Evolutionary conservation across 2,797 vertebrate species (phyloP).

Genomic region (Coranthus polyacanthus): DNA sequence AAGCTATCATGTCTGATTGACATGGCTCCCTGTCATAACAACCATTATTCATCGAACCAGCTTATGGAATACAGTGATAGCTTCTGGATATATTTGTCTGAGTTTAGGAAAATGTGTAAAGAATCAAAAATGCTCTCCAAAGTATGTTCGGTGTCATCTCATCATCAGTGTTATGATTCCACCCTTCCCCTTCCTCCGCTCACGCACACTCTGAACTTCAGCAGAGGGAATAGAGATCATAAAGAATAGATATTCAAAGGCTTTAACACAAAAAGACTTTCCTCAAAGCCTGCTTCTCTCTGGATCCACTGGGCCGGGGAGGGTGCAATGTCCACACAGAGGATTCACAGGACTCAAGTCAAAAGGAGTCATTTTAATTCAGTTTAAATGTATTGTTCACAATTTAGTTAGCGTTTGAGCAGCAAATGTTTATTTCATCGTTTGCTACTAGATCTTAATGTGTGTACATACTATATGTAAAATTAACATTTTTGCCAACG

Average conservation of each 20-base stretch:
- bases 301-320: constrained; percentile 71
- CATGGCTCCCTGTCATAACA: constrained; percentile 87
- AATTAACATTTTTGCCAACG: constrained; percentile 45
- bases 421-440: constrained; percentile 57
- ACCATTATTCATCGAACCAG: constrained; percentile 87
- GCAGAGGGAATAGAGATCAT: constrained; percentile 86
- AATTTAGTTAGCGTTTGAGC: constrained; percentile 53
- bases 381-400: constrained; percentile 55
- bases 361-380: constrained; percentile 61
- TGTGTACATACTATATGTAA: constrained; percentile 34
- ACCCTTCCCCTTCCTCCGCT: constrained; percentile 80
- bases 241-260: constrained; percentile 86
- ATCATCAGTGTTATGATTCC: constrained; percentile 85
- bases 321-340: constrained; percentile 78
- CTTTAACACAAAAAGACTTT: constrained; percentile 84
- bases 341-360: constrained; percentile 67
- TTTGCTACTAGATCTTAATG: constrained; percentile 31
- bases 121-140: constrained; percentile 85
- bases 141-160: constrained; percentile 85
- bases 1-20: constrained; percentile 86
- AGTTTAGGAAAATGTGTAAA: constrained; percentile 87
- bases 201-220: constrained; percentile 81
- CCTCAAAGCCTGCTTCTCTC: constrained; percentile 81
- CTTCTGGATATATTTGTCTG: constrained; percentile 89
- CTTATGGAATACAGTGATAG: constrained; percentile 85